A percentile compares a stretch with the other conserved stretches of the same genome.
phyloP scores from a whole-genome alignment of 2,888 invertebrate genomes.

The Andrena dorsata region DNA sequence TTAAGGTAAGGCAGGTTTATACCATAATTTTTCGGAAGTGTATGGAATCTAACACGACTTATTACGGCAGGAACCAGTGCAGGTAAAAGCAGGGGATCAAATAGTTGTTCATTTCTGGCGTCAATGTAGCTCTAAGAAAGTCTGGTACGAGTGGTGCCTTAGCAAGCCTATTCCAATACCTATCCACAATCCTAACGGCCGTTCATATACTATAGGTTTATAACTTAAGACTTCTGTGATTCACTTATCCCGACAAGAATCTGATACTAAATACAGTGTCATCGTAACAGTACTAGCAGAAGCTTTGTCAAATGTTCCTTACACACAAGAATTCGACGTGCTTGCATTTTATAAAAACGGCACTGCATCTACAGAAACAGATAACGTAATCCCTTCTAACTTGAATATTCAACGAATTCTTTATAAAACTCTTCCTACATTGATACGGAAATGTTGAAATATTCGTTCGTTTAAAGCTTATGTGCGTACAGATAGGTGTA shows the following conservation, averaged over 20 bases:
- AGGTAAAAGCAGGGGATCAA: conserved; percentile 89
- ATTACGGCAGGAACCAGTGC: conserved; percentile 89
- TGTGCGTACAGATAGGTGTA: not conserved
- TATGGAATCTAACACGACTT: conserved; percentile 5
- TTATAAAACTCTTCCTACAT: not conserved
- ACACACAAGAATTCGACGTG: not conserved
- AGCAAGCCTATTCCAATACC: conserved; percentile 87
- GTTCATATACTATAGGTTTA: conserved; percentile 90
- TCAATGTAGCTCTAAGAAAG: conserved; percentile 90
- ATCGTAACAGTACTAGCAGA: conserved; percentile 3
- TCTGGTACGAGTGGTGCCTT: conserved; percentile 98
- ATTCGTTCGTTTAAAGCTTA: not conserved
- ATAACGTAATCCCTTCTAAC: not conserved
- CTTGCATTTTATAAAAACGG: conserved; percentile 12
- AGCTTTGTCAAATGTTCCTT: conserved; percentile 14
- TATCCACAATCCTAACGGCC: conserved; percentile 91
- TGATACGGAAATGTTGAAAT: not conserved
- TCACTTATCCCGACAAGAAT: conserved; percentile 7
- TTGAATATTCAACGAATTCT: conserved; percentile 15
- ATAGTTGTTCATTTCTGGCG: conserved; percentile 96
- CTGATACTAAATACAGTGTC: conserved; percentile 12
- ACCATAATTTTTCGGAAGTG: not conserved
- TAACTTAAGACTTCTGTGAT: conserved; percentile 74
- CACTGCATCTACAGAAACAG: not conserved
- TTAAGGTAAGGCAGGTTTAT: conserved; percentile 87